phyloP scores from a whole-genome alignment of 2,888 invertebrate species.

The Epinotia nisella region DNA sequence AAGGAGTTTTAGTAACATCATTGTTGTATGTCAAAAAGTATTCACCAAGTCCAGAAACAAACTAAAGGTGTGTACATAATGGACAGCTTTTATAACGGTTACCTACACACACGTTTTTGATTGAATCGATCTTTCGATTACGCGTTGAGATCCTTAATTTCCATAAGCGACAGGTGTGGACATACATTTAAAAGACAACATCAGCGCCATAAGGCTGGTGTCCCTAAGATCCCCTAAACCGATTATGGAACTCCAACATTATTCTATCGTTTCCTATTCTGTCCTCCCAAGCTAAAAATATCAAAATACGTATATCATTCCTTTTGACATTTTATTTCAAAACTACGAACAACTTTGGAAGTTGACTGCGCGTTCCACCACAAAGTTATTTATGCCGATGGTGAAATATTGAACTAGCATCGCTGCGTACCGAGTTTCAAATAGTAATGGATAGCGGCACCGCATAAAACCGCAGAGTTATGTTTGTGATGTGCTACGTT shows the following conservation, averaged over 20 bases:
- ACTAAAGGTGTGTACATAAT: no score
- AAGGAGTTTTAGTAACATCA: neutral
- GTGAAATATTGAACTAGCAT: conserved; percentile 34
- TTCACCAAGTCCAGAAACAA: neutral
- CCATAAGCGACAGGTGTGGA: conserved; percentile 27
- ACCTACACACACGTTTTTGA: neutral
- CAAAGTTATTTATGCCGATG: conserved; percentile 39
- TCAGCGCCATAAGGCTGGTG: conserved; percentile 33
- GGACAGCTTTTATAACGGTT: neutral
- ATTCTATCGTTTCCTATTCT: conserved; percentile 17
- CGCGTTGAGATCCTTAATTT: neutral
- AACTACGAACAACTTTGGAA: conserved; percentile 63
- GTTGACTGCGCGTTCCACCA: conserved; percentile 51
- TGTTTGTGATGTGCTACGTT: conserved; percentile 26
- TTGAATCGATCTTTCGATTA: conserved; percentile 10
- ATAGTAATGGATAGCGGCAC: conserved; percentile 13
- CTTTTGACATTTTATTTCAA: conserved; percentile 67
- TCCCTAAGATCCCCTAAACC: conserved; percentile 33
- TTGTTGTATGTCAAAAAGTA: neutral
- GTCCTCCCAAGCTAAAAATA: conserved; percentile 27
- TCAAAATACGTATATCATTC: conserved; percentile 42
- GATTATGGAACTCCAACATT: conserved; percentile 33
- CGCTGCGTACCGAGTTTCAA: conserved; percentile 11
- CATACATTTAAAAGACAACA: conserved; percentile 19
- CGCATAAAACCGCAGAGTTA: conserved; percentile 30